Percentiles rank a stretch among this genome's conserved stretches.
Evolutionary conservation across 2,113 vertebrate genomes (phyloP).

Genomic region (Desmodus rotundus): DNA sequence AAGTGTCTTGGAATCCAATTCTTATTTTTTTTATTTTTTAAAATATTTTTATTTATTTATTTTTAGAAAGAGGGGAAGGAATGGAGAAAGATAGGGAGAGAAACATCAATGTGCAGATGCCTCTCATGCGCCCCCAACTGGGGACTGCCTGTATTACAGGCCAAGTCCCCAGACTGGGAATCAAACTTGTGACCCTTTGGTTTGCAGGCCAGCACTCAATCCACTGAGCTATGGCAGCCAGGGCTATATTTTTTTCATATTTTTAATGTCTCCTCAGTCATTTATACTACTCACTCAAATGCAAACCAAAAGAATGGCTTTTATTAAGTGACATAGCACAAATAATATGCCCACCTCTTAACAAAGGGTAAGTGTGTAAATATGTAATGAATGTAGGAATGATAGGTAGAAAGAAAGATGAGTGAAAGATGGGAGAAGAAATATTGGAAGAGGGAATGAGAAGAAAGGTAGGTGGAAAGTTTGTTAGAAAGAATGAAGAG

Average conservation of each 20-base stretch:
- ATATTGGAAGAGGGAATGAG: background rate
- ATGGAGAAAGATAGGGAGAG: too few species aligned
- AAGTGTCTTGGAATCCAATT: background rate
- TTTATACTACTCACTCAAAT: background rate
- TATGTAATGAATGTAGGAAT: background rate
- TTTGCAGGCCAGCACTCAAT: too few species aligned
- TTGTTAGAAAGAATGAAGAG: background rate
- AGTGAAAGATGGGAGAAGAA: background rate
- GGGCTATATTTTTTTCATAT: background rate
- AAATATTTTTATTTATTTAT: too few species aligned
- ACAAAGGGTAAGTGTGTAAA: background rate
- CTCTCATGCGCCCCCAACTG: too few species aligned
- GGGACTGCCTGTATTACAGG: too few species aligned
- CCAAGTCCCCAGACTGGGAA: too few species aligned
- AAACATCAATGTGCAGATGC: too few species aligned
- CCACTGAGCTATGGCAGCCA: too few species aligned
- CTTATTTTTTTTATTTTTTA: background rate
- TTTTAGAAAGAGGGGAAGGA: too few species aligned
- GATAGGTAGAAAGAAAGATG: background rate
- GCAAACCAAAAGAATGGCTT: background rate
- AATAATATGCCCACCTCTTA: background rate
- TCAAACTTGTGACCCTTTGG: too few species aligned
- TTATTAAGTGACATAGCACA: background rate
- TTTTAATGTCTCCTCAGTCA: background rate
- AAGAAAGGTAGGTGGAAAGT: background rate